Base-by-base conservation (phyloP, 2,888 invertebrate species). In the Pseudanteris insignis region DNA sequence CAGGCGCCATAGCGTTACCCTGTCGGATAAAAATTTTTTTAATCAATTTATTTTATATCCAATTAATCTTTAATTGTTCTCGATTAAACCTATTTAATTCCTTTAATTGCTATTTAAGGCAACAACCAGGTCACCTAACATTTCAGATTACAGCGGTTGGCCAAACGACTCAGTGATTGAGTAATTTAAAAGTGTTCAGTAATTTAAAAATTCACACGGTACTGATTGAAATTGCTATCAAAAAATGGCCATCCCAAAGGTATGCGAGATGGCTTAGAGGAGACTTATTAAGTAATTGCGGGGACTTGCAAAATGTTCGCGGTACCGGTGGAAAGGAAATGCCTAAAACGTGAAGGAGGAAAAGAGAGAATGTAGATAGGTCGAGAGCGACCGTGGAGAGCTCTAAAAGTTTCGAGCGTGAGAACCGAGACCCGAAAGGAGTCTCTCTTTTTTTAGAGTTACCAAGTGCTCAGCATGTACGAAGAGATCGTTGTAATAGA, bases 391-490 rank as follows among this genome's bases (percentile, higher is more conserved):
- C 57, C 36, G 37, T 47, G 50, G 58, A 57, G 54, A 58, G 58
- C 63, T 64, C 63, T 62, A 63, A 58, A 63, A 64, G 65, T 63
- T 60, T 57, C 60, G 69, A 74, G 70, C 74, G 74, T 77, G 75
- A 76, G 75, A 77, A 77, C 69, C 68, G 57, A 70, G 72, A 64
- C 73, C 75, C 72, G 67, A 71, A 73, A 74, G 70, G 68, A 69
- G 71, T 62, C 68, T 67, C 68, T 47, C 61, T 65, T 68, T 77
- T 78, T 75, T 74, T 74, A 75, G 73, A 69, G 63, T 53, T 74
- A 76, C 65, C 75, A 76, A 75, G 74, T 66, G 58, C 57, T 43
- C 73, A 77, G 71, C 59, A 75, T 32, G 37, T 36, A 46, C 28
- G 55, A 77, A 67, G 76, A 77, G 77, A 70, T 74, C 50, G 59